Conservation (phyloP, 2,888 invertebrate species). For the Trissolcus japonicus region DNA sequence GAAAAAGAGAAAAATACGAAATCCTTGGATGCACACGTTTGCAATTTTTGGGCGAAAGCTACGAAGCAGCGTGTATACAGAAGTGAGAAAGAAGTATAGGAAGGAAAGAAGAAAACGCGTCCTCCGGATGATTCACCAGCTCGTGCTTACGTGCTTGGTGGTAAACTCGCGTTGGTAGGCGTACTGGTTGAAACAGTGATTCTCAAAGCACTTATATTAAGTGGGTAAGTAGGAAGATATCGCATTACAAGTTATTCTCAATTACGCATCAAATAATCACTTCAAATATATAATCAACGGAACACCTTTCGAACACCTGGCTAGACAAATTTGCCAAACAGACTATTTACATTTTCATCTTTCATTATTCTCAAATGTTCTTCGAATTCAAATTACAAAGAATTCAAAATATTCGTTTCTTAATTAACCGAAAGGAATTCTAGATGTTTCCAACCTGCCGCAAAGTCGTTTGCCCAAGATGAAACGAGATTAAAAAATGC, state of each 20-base stretch:
- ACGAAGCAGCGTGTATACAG: conserved; percentile 25
- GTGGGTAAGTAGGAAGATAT: conserved; percentile 44
- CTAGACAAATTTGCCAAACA: no score
- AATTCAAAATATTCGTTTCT: no score
- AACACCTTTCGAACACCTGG: neutral
- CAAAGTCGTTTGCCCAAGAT: no score
- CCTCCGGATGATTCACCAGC: conserved; percentile 69
- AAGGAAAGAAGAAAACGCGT: conserved; percentile 59
- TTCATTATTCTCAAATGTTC: no score
- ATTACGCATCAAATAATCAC: conserved; percentile 15
- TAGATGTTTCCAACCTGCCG: no score
- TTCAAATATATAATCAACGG: neutral
- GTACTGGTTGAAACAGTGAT: conserved; percentile 44
- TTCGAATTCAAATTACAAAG: no score
- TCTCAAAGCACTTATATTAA: conserved; percentile 43
- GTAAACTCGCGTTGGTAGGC: conserved; percentile 54
- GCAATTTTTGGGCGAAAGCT: conserved; percentile 21
- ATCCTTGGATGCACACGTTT: neutral
- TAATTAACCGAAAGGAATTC: no score
- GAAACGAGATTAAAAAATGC: no score
- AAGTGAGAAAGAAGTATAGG: conserved; percentile 42
- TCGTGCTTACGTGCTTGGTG: conserved; percentile 54
- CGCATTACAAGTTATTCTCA: conserved; percentile 15
- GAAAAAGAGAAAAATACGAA: neutral
- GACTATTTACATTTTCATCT: no score